Evolutionary conservation across 2,888 invertebrate genomes (phyloP), one percentile per base, ranked within the genome.

Genomic region (Bellardia pandia): DNA sequence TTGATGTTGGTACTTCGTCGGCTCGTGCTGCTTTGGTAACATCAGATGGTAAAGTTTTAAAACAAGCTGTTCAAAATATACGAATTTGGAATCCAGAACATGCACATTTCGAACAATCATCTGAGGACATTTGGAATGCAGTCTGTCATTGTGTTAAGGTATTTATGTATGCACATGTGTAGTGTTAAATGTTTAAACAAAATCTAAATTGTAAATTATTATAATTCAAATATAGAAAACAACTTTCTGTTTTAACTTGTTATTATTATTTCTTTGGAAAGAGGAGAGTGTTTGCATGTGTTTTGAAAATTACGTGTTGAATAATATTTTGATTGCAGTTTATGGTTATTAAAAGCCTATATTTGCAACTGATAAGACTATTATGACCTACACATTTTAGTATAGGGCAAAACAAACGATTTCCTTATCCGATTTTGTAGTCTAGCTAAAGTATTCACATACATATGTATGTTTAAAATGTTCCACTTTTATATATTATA

Each of bases 1-100:
- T 99, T 13, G 99, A 99, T 94, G 98, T 99, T 56, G 99, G 99
- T 6, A 98, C 98, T 2, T 97, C 97, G 14, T 98, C 98, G 94
- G 98, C 96, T 0, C 94, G 99, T 89, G 98, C 97, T 8, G 98
- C 97, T 4, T 94, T 99, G 51, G 96, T 98, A 5, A 94, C 95
- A 77, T 93, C 94, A 7, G 93, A 94, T 77, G 98, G 98, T 2
- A 95, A 95, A 91, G 94, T 98, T 48, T 88, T 96, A 7, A 95
- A 95, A 88, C 94, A 95, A 64, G 94, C 96, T 23, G 95, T 96
- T 0, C 94, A 95, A 91, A 94, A 95, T 66, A 96, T 97, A 40
- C 94, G 95, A 92, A 97, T 96, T 14, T 97, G 97, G 96, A 97
- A 96, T 92, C 96, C 97, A 0, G 94, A 95, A 90, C 94, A 95